phyloP scores from a whole-genome alignment of 2,797 vertebrate genomes.

The Falco cherrug region DNA sequence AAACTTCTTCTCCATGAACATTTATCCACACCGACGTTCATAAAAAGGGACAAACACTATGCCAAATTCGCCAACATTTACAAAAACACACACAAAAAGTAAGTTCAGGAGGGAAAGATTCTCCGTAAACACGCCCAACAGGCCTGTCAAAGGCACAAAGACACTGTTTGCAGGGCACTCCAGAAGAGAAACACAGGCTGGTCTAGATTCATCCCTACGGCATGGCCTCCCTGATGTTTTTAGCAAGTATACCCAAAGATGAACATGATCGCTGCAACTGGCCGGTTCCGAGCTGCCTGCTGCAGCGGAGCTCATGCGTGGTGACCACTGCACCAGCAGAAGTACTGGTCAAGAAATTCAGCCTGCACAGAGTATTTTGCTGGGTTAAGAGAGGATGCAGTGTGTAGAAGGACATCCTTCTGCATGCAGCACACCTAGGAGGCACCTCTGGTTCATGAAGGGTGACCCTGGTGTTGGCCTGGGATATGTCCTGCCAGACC shows the following conservation, averaged over 20 bases:
- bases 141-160: neutral
- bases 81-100: neutral
- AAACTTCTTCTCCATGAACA: neutral
- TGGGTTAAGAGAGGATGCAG: neutral
- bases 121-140: neutral
- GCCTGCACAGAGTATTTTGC: neutral
- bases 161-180: neutral
- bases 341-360: neutral
- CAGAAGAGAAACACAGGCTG: neutral
- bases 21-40: neutral
- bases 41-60: neutral
- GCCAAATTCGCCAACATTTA: neutral
- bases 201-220: neutral
- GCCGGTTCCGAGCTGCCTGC: neutral
- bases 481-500: neutral
- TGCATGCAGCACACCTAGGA: neutral
- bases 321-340: rapidly evolving
- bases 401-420: neutral
- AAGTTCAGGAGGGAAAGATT: neutral
- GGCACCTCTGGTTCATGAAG: neutral
- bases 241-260: neutral
- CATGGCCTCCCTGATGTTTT: neutral
- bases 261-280: neutral
- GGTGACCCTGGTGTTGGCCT: neutral
- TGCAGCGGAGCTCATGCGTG: neutral